Conservation (phyloP, 2,113 vertebrate genomes). For the Microcebus griseorufus region DNA sequence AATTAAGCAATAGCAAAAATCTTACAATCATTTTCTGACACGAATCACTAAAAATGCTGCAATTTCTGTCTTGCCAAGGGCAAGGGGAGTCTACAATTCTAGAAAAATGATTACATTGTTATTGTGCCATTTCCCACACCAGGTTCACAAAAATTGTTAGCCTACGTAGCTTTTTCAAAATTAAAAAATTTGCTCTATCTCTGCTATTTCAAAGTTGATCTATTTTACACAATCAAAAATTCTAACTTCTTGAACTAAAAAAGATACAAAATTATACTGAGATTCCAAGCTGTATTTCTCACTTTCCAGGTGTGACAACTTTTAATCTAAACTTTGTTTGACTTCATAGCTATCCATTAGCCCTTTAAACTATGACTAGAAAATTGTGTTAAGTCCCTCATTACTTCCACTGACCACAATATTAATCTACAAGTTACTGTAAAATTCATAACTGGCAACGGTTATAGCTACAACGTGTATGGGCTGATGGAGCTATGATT, state of each 20-base stretch:
- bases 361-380: background rate
- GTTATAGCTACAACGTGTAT: background rate
- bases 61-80: background rate
- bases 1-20: background rate
- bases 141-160: background rate
- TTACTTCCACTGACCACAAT: background rate
- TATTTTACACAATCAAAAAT: conserved; percentile 8
- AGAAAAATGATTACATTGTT: background rate
- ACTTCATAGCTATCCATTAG: background rate
- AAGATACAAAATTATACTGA: background rate
- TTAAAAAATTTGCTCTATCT: background rate
- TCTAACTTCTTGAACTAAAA: background rate
- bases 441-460: background rate
- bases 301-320: background rate
- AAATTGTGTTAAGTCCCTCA: background rate
- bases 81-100: background rate
- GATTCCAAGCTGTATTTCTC: background rate
- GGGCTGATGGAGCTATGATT: background rate
- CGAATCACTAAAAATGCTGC: background rate
- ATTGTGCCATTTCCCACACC: background rate
- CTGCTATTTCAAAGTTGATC: background rate
- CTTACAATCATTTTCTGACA: background rate
- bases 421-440: background rate
- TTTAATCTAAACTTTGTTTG: background rate
- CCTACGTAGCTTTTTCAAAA: background rate